Evolutionary conservation across 2,797 vertebrate genomes (phyloP).

Genomic region (Alectoris magna): DNA sequence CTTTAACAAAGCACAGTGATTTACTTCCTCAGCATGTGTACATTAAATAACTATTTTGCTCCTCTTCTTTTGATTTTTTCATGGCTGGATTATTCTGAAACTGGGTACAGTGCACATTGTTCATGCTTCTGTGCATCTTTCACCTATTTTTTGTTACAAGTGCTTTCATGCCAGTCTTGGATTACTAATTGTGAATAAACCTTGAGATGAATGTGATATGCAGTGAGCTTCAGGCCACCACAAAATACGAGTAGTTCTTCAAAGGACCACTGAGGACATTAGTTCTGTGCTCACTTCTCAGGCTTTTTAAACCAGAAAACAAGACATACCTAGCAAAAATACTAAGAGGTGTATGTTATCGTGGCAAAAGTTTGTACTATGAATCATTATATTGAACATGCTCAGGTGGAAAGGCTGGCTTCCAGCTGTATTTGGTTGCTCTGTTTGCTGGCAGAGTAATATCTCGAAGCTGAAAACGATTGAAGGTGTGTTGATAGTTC

Average conservation of each 20-base stretch:
- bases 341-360: background rate
- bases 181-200: background rate
- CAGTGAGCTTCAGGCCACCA: background rate
- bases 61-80: background rate
- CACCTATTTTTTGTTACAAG: background rate
- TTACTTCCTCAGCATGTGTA: background rate
- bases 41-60: background rate
- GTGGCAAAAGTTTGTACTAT: background rate
- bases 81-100: background rate
- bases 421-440: background rate
- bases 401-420: background rate
- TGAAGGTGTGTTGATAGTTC: background rate
- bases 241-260: background rate
- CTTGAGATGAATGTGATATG: background rate
- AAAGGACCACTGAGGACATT: background rate
- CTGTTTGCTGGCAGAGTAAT: background rate
- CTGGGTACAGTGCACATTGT: background rate
- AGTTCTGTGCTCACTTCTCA: fast-evolving
- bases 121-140: background rate
- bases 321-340: background rate
- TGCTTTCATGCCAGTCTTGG: background rate
- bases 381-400: background rate
- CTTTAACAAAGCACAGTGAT: background rate
- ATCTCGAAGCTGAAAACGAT: background rate
- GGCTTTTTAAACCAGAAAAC: background rate